Percentiles rank a stretch among this genome's conserved stretches.
These are phyloP conservation scores for Andrena cerasifolii DNA, from an alignment of 1,140 invertebrate species.

Conservation along the genomic window DNA sequence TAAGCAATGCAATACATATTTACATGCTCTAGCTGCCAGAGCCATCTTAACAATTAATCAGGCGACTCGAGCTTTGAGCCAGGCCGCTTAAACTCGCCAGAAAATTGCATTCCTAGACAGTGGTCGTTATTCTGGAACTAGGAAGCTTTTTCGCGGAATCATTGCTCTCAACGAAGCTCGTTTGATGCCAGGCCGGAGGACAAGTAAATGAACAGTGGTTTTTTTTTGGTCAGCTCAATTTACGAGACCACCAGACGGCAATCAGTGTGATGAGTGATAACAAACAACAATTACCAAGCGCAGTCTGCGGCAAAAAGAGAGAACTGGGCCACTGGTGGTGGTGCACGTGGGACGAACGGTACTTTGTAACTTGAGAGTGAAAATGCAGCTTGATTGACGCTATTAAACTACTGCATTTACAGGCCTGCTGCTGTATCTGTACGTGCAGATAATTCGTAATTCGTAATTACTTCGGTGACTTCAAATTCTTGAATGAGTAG, in stretches of 20 bases:
- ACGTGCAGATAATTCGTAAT: neutral
- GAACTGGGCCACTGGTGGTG: slow-evolving; percentile 14
- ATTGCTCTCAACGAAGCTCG: slow-evolving; percentile 29
- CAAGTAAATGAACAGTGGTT: slow-evolving; percentile 15
- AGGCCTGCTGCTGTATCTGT: neutral
- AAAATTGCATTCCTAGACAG: slow-evolving; percentile 57
- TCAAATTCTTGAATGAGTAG: neutral
- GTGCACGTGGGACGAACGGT: slow-evolving; percentile 25
- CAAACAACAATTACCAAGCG: slow-evolving; percentile 56
- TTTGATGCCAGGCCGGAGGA: slow-evolving; percentile 44
- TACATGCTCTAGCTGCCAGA: too few species aligned
- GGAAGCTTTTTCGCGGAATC: slow-evolving; percentile 53
- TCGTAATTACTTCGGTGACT: neutral
- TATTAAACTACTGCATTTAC: neutral
- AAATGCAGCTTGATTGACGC: neutral
- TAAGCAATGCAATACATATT: too few species aligned
- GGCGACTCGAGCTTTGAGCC: neutral
- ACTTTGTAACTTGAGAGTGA: slow-evolving; percentile 20
- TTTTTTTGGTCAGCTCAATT: slow-evolving; percentile 60
- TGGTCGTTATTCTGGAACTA: slow-evolving; percentile 38
- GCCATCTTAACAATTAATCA: neutral
- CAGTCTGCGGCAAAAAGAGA: slow-evolving; percentile 39
- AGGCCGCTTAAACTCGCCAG: neutral
- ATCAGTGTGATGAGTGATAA: slow-evolving; percentile 71
- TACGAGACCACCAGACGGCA: slow-evolving; percentile 59